These are phyloP conservation scores for Catharus bicknelli DNA, from an alignment of 2,113 vertebrate genomes.

Conservation along the genomic window DNA sequence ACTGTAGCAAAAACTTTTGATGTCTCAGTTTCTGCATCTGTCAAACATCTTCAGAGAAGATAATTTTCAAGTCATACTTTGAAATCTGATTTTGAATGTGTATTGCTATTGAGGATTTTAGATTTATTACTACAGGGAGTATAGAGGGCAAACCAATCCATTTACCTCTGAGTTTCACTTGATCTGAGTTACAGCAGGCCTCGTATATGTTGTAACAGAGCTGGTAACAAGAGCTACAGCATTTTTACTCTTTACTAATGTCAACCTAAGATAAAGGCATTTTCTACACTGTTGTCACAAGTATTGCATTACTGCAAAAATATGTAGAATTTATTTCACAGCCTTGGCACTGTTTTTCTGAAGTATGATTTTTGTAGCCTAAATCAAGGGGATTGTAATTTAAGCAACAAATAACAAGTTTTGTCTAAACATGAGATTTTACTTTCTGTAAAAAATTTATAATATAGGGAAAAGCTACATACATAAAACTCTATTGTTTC, in stretches of 20 bases:
- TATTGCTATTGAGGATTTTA: neutral
- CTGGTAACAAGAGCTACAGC: neutral
- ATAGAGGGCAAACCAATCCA: neutral
- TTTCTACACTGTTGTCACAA: neutral
- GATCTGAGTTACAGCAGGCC: neutral
- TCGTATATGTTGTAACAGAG: neutral
- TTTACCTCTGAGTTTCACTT: neutral
- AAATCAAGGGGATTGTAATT: neutral
- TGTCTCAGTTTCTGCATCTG: neutral
- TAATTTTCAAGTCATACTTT: neutral
- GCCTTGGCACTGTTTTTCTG: neutral
- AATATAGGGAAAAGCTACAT: neutral
- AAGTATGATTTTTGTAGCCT: neutral
- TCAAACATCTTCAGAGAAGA: neutral
- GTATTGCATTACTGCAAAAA: neutral
- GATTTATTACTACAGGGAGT: neutral
- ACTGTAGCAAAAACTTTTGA: neutral
- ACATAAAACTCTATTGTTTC: neutral
- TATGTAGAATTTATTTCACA: neutral
- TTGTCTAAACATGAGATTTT: neutral
- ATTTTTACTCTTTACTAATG: neutral
- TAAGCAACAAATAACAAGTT: neutral
- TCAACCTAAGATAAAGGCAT: neutral
- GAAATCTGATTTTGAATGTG: neutral
- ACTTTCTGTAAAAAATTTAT: neutral